Evolutionary conservation across 2,797 vertebrate genomes (phyloP).

Genomic region (Poeciliopsis paucimaculata): DNA sequence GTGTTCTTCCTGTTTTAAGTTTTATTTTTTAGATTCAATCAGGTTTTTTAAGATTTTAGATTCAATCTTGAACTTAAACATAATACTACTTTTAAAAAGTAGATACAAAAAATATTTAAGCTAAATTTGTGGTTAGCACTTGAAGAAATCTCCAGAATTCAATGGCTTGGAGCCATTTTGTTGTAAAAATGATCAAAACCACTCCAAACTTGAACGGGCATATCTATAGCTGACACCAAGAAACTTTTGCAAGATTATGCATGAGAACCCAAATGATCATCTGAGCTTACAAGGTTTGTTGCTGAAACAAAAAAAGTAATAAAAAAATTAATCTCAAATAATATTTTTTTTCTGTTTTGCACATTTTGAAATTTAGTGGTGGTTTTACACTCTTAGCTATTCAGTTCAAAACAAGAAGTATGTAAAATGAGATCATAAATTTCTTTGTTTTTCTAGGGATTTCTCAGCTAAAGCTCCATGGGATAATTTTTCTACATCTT

Average conservation of each 20-base stretch:
- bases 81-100: neutral
- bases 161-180: neutral
- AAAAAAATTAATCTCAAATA: neutral
- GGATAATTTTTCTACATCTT: constrained; percentile 64
- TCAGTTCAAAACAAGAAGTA: neutral
- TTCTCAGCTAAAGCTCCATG: constrained; percentile 29
- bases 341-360: neutral
- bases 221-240: neutral
- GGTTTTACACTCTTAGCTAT: neutral
- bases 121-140: too few relatives aligned
- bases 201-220: neutral
- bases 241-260: neutral
- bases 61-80: neutral
- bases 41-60: too few relatives aligned
- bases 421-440: neutral
- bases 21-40: too few relatives aligned
- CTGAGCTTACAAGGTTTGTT: neutral
- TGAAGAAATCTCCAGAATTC: neutral
- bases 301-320: neutral
- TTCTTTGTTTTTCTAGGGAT: constrained; percentile 45
- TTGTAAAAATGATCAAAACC: neutral
- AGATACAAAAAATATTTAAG: too few relatives aligned
- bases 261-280: neutral
- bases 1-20: neutral
- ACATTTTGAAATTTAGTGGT: neutral